A percentile compares a stretch with the other conserved stretches of the same genome.
These are phyloP conservation scores for Isichthys henryi DNA, from an alignment of 2,113 vertebrate species.

Conservation along the genomic window DNA sequence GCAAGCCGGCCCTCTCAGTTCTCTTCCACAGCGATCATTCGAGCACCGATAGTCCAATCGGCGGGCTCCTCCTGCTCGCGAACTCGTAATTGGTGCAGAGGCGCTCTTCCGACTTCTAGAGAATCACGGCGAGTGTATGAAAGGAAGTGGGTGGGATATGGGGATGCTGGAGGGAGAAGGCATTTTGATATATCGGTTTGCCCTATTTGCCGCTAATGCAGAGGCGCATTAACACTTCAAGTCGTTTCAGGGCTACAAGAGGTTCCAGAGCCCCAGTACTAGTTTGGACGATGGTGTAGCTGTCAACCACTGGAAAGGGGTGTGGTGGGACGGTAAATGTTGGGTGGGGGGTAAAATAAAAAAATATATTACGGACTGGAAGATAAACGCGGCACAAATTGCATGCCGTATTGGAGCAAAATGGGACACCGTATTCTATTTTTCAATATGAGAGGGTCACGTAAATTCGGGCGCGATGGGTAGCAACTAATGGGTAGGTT, in stretches of 20 bases:
- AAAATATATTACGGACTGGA: neutral
- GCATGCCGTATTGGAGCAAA: neutral
- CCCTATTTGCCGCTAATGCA: neutral
- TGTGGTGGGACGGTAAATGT: neutral
- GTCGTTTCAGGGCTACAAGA: neutral
- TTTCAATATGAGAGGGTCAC: neutral
- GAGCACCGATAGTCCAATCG: conserved; percentile 17
- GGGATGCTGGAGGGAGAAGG: neutral
- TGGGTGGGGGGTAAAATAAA: neutral
- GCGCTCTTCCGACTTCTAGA: conserved; percentile 17
- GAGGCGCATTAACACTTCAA: neutral
- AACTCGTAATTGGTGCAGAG: conserved; percentile 22
- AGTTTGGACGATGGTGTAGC: neutral
- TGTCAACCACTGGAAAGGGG: neutral
- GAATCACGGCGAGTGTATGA: neutral
- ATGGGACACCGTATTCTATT: neutral
- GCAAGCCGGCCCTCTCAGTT: neutral
- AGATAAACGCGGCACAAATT: neutral
- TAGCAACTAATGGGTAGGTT: neutral
- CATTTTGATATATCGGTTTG: neutral
- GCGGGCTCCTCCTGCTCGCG: conserved; percentile 6
- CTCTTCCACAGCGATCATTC: conserved; percentile 10
- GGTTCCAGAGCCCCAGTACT: neutral
- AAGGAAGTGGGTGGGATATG: neutral
- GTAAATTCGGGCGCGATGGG: neutral